These are phyloP conservation scores for Glandiceps talaboti DNA, from an alignment of 53 echinoderm and acorn worm genomes.

Conservation along the genomic window DNA sequence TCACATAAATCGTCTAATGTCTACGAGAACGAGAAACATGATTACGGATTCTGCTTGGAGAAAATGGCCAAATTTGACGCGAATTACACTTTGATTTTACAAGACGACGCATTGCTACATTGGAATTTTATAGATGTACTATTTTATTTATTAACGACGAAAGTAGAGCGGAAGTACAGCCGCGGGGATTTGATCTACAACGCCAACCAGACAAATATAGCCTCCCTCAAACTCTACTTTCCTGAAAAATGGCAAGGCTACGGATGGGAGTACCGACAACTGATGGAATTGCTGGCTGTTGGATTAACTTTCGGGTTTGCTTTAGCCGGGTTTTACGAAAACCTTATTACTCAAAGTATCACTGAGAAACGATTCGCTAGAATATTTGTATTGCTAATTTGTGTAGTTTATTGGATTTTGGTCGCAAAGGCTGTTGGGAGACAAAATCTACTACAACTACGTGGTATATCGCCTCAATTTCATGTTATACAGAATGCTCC, in stretches of 20 bases:
- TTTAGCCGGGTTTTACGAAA: not conserved
- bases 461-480: not conserved
- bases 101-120: slow-evolving; percentile 29
- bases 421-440: not conserved
- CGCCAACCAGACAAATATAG: slow-evolving; percentile 7
- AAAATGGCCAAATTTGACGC: slow-evolving; percentile 18
- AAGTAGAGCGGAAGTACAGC: slow-evolving; percentile 1
- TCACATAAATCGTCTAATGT: not conserved
- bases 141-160: slow-evolving; percentile 12
- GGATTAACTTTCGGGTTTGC: slow-evolving; percentile 18
- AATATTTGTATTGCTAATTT: not conserved
- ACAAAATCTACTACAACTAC: not conserved
- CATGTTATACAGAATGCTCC: not conserved
- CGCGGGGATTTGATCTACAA: slow-evolving; percentile 9
- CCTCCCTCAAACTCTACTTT: slow-evolving; percentile 29
- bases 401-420: not conserved
- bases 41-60: slow-evolving; percentile 29
- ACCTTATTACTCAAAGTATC: not conserved
- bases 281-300: slow-evolving; percentile 12
- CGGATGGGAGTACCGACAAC: slow-evolving; percentile 5
- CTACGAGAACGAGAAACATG: slow-evolving; percentile 26
- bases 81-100: slow-evolving; percentile 23
- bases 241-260: slow-evolving; percentile 45
- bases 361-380: not conserved
- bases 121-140: slow-evolving; percentile 13